Base-by-base conservation (phyloP, 2,888 invertebrate genomes). In the Synergus umbraculus region DNA sequence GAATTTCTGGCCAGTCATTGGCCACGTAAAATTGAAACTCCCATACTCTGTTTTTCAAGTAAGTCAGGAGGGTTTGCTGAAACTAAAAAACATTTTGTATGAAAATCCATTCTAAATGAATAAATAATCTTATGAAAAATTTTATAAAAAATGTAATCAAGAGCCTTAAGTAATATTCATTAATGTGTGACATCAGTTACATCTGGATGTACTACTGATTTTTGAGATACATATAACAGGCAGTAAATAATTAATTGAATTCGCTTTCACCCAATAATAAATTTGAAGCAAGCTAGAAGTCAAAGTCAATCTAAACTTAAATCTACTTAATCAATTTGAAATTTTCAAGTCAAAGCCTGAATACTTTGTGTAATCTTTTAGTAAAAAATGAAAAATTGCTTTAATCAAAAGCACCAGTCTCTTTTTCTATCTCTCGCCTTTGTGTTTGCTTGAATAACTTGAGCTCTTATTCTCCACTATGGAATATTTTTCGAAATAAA, bases 21-120 rank as follows among this genome's bases (percentile, higher is more conserved):
- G 96, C 95, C 92, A 97, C 96, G 95, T 97, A 97, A 94, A 97
- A 97, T 93, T 96, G 94, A 94, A 97, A 97, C 92, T 97, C 95
- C 97, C 97, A 97, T 93, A 97, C 96, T 91, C 95, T 95, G 93
- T 97, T 96, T 94, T 95, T 96, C 93, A 96, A 95, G 94, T 96
- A 97, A 93, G 97, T 97, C 94, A 96, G 95, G 93, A 97, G 94
- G 92, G 97, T 97, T 94, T 97, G 97, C 93, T 97, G 97, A 94
- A 97, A 97, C 97, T 97, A 93, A 63, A 81, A 83, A 54, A 54
- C 0, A 54, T n/a, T 54, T n/a, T 54, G 9, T 54, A n/a, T 54
- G 15, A 54, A 49, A 49, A 49, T 49, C 7, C 15, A 49, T 49
- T 49, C 4, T 13, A 15, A 49, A 7, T 15, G 15, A 49, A 49